phyloP scores from a whole-genome alignment of 2,113 vertebrate species.

The Steatornis caripensis region DNA sequence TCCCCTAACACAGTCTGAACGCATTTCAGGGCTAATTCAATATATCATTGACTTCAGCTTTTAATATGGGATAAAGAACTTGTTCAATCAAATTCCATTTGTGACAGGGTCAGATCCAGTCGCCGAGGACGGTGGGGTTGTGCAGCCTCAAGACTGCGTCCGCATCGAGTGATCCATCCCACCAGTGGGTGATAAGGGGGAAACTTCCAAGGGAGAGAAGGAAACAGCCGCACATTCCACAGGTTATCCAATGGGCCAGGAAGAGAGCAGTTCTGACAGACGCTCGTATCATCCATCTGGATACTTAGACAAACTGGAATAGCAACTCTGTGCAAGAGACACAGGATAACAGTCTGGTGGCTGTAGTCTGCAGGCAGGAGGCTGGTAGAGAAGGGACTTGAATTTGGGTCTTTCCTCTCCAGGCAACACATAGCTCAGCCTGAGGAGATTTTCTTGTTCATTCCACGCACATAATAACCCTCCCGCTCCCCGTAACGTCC shows the following conservation, averaged over 20 bases:
- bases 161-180: rapidly evolving
- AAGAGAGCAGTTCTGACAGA: neutral
- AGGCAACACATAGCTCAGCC: neutral
- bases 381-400: neutral
- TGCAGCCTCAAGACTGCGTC: neutral
- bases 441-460: conserved; percentile 19
- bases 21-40: conserved; percentile 36
- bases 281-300: neutral
- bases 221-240: neutral
- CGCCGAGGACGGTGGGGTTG: neutral
- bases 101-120: neutral
- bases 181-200: neutral
- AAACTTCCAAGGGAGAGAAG: neutral
- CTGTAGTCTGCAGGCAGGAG: neutral
- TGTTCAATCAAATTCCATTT: neutral
- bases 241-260: neutral
- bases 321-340: neutral
- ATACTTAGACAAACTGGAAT: neutral
- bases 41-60: neutral
- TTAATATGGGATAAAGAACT: neutral
- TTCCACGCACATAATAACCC: neutral
- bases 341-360: neutral
- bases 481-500: rapidly evolving
- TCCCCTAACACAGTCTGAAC: neutral
- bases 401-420: neutral